A percentile compares a stretch with the other conserved stretches of the same genome.
Evolutionary conservation across 2,113 vertebrate species (phyloP).

Genomic region (Rhinogobius similis): DNA sequence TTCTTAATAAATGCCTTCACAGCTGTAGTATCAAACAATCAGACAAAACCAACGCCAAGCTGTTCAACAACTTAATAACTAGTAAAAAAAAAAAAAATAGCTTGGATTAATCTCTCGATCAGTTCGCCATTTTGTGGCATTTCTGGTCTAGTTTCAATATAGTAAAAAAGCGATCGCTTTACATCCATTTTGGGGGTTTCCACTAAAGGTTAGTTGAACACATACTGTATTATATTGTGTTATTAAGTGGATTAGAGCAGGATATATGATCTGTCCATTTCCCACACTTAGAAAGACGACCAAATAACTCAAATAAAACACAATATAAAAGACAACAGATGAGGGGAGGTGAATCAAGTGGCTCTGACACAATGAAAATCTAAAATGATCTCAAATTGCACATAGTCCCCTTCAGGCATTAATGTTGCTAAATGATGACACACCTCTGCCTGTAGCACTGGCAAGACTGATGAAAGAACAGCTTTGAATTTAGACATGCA

Average conservation of each 20-base stretch:
- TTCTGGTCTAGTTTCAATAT: not conserved
- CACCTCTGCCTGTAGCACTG: too few species aligned
- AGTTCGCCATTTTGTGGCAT: not conserved
- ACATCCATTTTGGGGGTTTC: not conserved
- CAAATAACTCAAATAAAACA: constrained; percentile 6
- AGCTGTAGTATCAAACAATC: not conserved
- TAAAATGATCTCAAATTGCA: not conserved
- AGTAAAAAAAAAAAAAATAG: not conserved
- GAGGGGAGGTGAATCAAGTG: not conserved
- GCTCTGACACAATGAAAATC: not conserved
- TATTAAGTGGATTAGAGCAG: not conserved
- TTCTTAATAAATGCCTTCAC: not conserved
- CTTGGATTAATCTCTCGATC: too few species aligned
- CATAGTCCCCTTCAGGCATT: not conserved
- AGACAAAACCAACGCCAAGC: not conserved
- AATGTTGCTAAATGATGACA: not conserved
- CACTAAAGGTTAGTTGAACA: not conserved
- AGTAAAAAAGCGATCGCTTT: too few species aligned
- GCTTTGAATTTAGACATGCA: too few species aligned
- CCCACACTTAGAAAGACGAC: not conserved
- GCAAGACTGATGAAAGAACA: too few species aligned
- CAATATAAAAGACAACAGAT: not conserved
- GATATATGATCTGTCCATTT: not conserved
- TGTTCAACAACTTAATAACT: not conserved
- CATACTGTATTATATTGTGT: not conserved